Base-by-base conservation (phyloP, 2,888 invertebrate genomes). In the Tetrapedia diversipes region DNA sequence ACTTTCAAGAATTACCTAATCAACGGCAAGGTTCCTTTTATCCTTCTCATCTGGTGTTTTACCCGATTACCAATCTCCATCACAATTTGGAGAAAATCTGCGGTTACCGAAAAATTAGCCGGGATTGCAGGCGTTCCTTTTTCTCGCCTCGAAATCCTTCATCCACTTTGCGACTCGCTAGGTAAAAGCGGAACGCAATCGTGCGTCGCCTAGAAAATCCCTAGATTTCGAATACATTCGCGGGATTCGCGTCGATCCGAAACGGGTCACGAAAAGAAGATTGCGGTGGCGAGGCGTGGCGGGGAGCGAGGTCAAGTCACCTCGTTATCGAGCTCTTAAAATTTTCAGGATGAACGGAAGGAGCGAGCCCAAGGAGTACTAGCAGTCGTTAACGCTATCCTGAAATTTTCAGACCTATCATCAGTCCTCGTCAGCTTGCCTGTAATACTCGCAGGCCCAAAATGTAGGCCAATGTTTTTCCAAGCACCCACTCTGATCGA, bases 251-350 rank as follows among this genome's bases (percentile, higher is more conserved):
- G 37, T 60, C 22, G 69, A 68, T 24, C 24, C 32, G 29, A 45
- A 24, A 34, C 41, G 41, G 34, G 37, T 41, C 29, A 32, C 10
- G 45, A 45, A 68, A 76, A 60, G 64, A 77, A 70, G 65, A 77
- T 75, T 59, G 63, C 45, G 22, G 59, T n/a, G 56, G 59, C 34
- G 69, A 59, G n/a, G 11, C 60, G 37, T 22, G 64, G 63, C 54
- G 69, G 45, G 77, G 53, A 54, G 63, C 54, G 75, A 77, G 77
- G 75, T 79, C 75, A 68, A 84, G 81, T 81, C 83, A 73, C 80
- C 85, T 89, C 86, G 83, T 87, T 88, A 87, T 89, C 85, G 80
- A 75, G 82, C 86, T 85, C 86, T 86, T 87, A 83, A 89, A 88
- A 87, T 84, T 86, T 88, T 86, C 86, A 86, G 79, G 72, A 80